These are phyloP conservation scores for Cenopis cana DNA, from an alignment of 2,888 invertebrate genomes.

Conservation along the genomic window DNA sequence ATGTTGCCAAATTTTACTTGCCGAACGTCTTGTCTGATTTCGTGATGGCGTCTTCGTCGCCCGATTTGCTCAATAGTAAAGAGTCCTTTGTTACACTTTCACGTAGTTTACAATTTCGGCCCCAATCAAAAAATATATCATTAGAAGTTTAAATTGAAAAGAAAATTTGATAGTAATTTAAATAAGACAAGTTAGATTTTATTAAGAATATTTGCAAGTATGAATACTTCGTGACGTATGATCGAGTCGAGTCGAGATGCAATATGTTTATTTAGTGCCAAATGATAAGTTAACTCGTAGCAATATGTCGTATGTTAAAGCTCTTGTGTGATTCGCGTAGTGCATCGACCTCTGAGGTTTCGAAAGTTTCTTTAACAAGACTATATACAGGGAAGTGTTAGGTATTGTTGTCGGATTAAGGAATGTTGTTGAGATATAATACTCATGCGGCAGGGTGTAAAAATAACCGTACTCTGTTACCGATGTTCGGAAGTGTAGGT, in stretches of 20 bases:
- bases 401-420: constrained; percentile 57
- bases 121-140: constrained; percentile 72
- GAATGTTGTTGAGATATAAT: constrained; percentile 82
- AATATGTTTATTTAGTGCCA: constrained; percentile 86
- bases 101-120: constrained; percentile 61
- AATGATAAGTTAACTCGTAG: constrained; percentile 85
- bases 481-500: constrained; percentile 24
- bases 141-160: constrained; percentile 65
- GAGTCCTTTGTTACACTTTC: constrained; percentile 64
- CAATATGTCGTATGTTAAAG: constrained; percentile 83
- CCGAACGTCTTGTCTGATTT: constrained; percentile 79
- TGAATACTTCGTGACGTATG: constrained; percentile 77
- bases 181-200: constrained; percentile 68
- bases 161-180: constrained; percentile 74
- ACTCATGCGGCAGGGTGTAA: constrained; percentile 81
- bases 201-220: constrained; percentile 67
- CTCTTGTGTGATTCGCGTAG: constrained; percentile 83
- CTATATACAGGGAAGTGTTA: constrained; percentile 85
- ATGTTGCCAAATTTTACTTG: constrained; percentile 85
- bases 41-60: constrained; percentile 61
- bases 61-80: constrained; percentile 76
- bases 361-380: constrained; percentile 83
- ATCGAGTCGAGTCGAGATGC: constrained; percentile 70
- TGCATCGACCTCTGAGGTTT: constrained; percentile 84
- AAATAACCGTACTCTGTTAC: constrained; percentile 62